Percentiles rank a stretch among this genome's conserved stretches.
phyloP scores from a whole-genome alignment of 1,140 invertebrate genomes.

The Wiebesia pumilae region DNA sequence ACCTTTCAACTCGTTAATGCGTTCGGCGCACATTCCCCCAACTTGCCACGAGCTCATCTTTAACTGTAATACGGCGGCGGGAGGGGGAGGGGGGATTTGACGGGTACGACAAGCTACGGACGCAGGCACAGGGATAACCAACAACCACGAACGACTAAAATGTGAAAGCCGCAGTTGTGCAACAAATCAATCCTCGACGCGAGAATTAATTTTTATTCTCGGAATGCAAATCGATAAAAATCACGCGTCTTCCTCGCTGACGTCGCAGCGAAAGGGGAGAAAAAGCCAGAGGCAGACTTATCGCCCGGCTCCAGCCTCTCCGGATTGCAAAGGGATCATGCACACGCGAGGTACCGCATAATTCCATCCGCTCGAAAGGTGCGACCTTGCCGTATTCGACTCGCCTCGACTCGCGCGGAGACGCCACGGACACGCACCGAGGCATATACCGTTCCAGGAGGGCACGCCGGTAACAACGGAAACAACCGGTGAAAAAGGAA shows the following conservation, averaged over 20 bases:
- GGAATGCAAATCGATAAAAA: constrained; percentile 46
- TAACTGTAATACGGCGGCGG: too few species aligned
- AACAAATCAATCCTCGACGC: neutral
- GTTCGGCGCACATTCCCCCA: too few species aligned
- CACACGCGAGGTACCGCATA: neutral
- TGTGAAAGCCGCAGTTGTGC: too few species aligned
- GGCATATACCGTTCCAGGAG: constrained; percentile 28
- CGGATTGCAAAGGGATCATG: too few species aligned
- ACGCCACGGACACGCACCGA: neutral
- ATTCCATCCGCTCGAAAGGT: neutral
- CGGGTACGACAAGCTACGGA: too few species aligned
- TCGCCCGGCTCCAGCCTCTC: too few species aligned
- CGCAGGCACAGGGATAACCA: too few species aligned
- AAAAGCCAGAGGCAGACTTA: neutral
- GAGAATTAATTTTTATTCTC: constrained; percentile 28
- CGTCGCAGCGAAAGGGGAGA: too few species aligned
- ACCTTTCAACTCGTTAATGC: too few species aligned
- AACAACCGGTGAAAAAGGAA: constrained; percentile 43
- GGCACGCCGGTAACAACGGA: constrained; percentile 19
- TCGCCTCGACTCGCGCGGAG: neutral
- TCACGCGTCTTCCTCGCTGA: neutral
- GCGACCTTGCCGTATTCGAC: constrained; percentile 37
- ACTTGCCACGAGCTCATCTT: too few species aligned
- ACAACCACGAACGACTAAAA: too few species aligned
- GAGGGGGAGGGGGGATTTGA: too few species aligned